Conservation (phyloP, 2,888 invertebrate genomes). For the Helobdella robusta region DNA sequence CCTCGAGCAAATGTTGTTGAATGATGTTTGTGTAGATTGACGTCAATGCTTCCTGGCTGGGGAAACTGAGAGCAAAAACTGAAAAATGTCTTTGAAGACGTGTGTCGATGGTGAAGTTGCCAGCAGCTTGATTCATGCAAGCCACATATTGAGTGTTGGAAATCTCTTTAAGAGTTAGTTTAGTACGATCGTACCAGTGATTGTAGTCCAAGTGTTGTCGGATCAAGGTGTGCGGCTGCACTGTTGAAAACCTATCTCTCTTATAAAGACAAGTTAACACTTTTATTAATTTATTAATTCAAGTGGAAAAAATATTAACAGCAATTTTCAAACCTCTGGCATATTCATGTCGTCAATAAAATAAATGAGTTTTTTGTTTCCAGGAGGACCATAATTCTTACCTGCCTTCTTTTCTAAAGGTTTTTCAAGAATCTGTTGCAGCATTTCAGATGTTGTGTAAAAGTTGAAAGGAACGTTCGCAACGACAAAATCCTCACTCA, state of each 20-base stretch:
- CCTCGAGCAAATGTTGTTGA: conserved; percentile 41
- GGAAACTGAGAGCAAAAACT: conserved; percentile 61
- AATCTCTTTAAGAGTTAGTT: conserved; percentile 79
- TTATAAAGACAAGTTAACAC: conserved; percentile 34
- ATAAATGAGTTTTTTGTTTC: conserved; percentile 81
- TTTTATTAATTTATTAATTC: conserved; percentile 13
- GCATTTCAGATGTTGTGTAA: conserved; percentile 70
- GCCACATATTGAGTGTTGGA: conserved; percentile 93
- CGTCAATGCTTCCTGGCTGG: conserved; percentile 69
- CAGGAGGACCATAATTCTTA: conserved; percentile 86
- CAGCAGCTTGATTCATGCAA: conserved; percentile 96
- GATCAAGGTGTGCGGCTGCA: conserved; percentile 88
- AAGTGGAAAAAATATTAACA: conserved; percentile 25
- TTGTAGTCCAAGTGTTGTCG: conserved; percentile 88
- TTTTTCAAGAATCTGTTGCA: conserved; percentile 69
- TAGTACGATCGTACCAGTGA: conserved; percentile 90
- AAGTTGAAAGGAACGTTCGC: conserved; percentile 91
- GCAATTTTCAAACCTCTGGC: conserved; percentile 66
- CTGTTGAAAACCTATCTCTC: conserved; percentile 84
- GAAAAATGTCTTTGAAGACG: conserved; percentile 63
- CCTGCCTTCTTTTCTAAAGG: conserved; percentile 93
- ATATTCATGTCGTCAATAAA: conserved; percentile 97
- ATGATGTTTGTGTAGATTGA: conserved; percentile 81
- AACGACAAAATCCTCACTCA: conserved; percentile 73
- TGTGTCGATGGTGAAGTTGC: conserved; percentile 90